Percentiles rank a stretch among this genome's conserved stretches.
These are phyloP conservation scores for Laterallus jamaicensis DNA, from an alignment of 2,113 vertebrate genomes.

Conservation along the genomic window DNA sequence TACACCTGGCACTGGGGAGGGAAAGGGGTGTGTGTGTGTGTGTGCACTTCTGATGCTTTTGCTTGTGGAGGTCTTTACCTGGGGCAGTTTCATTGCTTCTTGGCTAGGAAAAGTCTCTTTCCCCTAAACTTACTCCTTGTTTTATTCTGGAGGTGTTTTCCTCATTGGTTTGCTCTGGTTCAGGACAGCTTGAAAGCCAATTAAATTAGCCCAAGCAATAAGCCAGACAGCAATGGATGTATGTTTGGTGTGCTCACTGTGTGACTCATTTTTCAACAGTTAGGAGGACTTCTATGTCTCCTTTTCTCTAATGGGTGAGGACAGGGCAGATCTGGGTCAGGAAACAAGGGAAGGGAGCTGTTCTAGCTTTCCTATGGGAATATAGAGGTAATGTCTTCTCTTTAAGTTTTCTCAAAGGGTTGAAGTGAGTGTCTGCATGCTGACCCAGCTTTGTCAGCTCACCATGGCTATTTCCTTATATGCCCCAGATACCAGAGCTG, in stretches of 20 bases:
- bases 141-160: background rate
- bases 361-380: background rate
- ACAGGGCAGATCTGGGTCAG: background rate
- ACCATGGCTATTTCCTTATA: fast-evolving
- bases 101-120: background rate
- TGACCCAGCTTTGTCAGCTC: background rate
- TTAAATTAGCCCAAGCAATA: background rate
- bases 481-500: background rate
- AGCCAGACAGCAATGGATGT: fast-evolving
- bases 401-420: background rate
- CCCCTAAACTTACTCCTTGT: background rate
- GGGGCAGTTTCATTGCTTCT: background rate
- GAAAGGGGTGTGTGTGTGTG: fast-evolving
- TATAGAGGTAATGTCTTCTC: background rate
- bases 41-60: fast-evolving
- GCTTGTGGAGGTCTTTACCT: background rate
- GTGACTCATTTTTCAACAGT: background rate
- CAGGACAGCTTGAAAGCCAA: background rate
- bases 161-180: background rate
- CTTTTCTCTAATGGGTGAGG: background rate
- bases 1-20: fast-evolving
- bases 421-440: background rate
- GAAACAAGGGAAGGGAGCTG: background rate
- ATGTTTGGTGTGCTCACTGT: fast-evolving
- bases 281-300: background rate